Conservation (phyloP, 2,797 vertebrate species). For the Sternotherus odoratus region DNA sequence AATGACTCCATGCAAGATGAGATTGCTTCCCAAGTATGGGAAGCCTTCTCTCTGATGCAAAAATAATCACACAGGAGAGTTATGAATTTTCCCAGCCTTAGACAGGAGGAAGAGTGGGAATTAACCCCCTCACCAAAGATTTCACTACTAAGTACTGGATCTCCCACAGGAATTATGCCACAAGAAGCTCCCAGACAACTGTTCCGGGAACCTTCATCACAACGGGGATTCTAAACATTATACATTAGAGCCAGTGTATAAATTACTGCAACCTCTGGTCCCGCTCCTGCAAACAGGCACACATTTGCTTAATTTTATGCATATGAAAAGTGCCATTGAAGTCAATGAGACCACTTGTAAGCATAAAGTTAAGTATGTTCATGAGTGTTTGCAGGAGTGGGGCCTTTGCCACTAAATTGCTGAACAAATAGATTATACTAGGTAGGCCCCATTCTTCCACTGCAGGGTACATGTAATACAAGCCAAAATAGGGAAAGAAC, state of each 20-base stretch:
- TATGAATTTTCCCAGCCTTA: background rate
- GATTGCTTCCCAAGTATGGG: background rate
- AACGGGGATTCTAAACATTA: background rate
- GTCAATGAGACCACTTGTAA: background rate
- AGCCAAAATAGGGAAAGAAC: background rate
- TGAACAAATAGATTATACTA: background rate
- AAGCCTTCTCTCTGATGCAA: background rate
- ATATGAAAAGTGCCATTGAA: slow-evolving; percentile 39
- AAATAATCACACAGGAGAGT: background rate
- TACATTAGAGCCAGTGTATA: background rate
- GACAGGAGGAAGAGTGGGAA: background rate
- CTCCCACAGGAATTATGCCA: background rate
- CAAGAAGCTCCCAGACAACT: background rate
- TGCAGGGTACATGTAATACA: slow-evolving; percentile 30
- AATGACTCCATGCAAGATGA: background rate
- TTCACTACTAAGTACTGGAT: background rate
- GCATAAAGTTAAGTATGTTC: background rate
- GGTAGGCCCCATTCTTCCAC: background rate
- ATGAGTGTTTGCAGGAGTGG: background rate
- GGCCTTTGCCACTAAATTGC: background rate
- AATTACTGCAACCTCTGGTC: slow-evolving; percentile 11
- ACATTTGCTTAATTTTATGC: background rate
- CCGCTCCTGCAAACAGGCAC: background rate
- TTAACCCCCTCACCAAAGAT: background rate
- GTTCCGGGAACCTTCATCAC: background rate